Base-by-base conservation (phyloP, 2,113 vertebrate species). In the Tapirus terrestris region DNA sequence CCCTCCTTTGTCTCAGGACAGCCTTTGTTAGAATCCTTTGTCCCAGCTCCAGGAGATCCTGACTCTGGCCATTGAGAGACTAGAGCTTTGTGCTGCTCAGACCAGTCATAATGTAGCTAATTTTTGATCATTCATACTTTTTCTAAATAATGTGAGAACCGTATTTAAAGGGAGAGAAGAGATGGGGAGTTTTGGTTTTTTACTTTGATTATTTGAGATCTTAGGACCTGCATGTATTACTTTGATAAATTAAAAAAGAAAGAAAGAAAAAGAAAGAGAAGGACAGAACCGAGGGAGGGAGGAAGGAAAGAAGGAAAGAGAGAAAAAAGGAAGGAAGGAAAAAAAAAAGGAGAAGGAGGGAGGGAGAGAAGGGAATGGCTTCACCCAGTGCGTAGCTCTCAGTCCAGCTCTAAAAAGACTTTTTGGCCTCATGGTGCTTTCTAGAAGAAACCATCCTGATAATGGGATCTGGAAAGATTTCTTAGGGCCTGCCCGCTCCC, bases 1-100 rank as follows among this genome's bases (percentile, higher is more conserved):
- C 53, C 29, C 76, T 73, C 61, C 25, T 79, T 86, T 67, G 45
- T 67, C 58, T 94, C 31, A 72, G 80, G 77, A 65, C 39, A 88
- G 80, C 31, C 91, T 95, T 95, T 75, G 75, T 88, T 65, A 61
- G 58, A 81, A 76, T 27, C 31, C 67, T 92, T 77, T 93, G 16
- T 80, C 70, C 48, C 27, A 25, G 31, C 27, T 23, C 60, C 18
- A 0, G 56, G 63, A 77, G 75, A 89, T 39, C 75, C 58, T 53
- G 58, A 36, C 86, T 92, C 45, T 70, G 65, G 14, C 73, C 61
- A 27, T 90, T 73, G 29, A 12, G 53, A 58, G 23, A 68, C 14
- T n/a, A 23, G 51, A 72, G 39, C 73, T 85, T 79, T 81, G 87
- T n/a, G 31, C 68, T 76, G n/a, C 48, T 45, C 31, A 73, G 36